Conservation (phyloP, 2,888 invertebrate species). For the Mythimna loreyi region DNA sequence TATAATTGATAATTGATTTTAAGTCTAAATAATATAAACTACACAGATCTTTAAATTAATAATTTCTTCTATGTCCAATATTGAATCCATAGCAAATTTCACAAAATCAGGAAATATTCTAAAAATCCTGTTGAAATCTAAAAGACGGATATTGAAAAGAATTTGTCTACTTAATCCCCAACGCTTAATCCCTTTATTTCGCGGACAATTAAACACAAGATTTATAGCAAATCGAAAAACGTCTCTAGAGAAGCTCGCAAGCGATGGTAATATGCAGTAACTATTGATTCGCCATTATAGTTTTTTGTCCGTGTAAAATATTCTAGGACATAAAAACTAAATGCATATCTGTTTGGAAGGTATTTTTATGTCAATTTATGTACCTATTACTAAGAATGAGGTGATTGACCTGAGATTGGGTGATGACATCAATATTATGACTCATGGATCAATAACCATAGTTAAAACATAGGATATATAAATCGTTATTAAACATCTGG, state of each 20-base stretch:
- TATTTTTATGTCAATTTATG: slow-evolving; percentile 33
- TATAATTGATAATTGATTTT: too few species aligned
- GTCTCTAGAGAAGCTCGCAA: slow-evolving; percentile 63
- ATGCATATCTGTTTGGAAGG: slow-evolving; percentile 14
- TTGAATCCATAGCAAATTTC: slow-evolving; percentile 15
- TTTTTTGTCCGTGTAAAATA: slow-evolving; percentile 55
- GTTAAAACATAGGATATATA: slow-evolving; percentile 1
- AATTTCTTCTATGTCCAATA: background rate
- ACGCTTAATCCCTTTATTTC: slow-evolving; percentile 89
- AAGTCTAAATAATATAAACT: too few species aligned
- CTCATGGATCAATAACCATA: background rate
- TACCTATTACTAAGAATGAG: slow-evolving; percentile 4
- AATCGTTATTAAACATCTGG: background rate
- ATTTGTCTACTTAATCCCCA: slow-evolving; percentile 71
- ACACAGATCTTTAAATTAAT: background rate
- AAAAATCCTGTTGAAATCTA: slow-evolving; percentile 38
- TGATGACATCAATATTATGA: slow-evolving; percentile 7
- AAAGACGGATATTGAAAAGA: slow-evolving; percentile 54
- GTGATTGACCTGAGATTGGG: background rate
- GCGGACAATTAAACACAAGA: slow-evolving; percentile 88
- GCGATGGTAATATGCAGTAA: slow-evolving; percentile 75
- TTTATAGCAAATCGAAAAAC: slow-evolving; percentile 88
- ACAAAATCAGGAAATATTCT: slow-evolving; percentile 5
- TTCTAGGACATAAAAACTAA: slow-evolving; percentile 43
- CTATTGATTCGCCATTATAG: slow-evolving; percentile 73